Conservation (phyloP, 2,113 vertebrate species). For the Mustela lutreola region DNA sequence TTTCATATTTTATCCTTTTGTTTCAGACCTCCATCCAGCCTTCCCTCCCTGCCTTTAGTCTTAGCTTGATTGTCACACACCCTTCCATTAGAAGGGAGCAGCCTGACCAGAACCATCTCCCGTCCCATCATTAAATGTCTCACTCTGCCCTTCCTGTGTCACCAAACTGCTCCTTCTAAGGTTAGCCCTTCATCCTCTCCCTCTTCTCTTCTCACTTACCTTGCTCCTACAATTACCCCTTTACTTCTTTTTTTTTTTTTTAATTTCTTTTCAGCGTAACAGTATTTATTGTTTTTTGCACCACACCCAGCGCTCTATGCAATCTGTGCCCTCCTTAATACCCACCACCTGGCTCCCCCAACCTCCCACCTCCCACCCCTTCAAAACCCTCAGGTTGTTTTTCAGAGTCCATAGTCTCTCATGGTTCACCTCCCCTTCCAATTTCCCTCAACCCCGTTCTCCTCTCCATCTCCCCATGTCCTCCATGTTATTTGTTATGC, state of each 20-base stretch:
- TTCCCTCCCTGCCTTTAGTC: neutral
- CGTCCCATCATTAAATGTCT: neutral
- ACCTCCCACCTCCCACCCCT: no score
- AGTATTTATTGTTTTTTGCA: no score
- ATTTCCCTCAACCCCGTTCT: no score
- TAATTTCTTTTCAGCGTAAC: no score
- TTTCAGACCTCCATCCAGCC: neutral
- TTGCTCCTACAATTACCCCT: neutral
- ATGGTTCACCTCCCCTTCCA: no score
- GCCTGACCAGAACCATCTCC: neutral
- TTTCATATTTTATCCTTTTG: neutral
- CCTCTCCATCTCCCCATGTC: no score
- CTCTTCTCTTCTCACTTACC: neutral
- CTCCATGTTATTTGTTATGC: no score
- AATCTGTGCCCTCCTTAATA: no score
- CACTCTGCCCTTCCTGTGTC: neutral
- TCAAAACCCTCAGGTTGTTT: no score
- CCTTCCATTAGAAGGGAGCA: neutral
- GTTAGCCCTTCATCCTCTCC: neutral
- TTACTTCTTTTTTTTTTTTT: neutral
- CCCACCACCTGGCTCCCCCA: no score
- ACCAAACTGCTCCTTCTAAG: neutral
- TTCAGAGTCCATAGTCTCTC: no score
- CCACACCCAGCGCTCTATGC: no score
- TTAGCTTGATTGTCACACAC: neutral